Evolutionary conservation across 2,888 invertebrate genomes (phyloP).

Genomic region (Ennomos fuscantarius): DNA sequence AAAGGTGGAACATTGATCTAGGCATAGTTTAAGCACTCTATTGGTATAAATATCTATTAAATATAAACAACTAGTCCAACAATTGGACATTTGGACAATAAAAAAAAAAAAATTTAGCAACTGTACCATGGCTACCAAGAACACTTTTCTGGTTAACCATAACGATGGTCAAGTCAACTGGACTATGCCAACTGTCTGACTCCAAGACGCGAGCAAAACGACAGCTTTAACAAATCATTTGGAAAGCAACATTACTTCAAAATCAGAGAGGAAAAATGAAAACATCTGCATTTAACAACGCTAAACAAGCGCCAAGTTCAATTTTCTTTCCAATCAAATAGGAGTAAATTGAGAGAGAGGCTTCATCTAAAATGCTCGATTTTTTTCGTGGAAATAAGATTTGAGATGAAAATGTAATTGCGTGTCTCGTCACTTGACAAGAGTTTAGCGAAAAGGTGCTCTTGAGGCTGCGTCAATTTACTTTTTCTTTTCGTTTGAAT

Average conservation of each 20-base stretch:
- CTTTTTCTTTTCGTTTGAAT: conserved; percentile 2
- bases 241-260: conserved; percentile 16
- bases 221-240: conserved; percentile 2
- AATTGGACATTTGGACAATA: too few species aligned
- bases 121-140: too few species aligned
- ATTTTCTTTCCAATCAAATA: conserved; percentile 42
- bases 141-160: too few species aligned
- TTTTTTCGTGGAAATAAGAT: conserved; percentile 61
- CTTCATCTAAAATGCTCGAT: conserved; percentile 54
- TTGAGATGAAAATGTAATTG: conserved; percentile 69
- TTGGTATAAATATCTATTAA: too few species aligned
- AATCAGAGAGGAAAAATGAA: conserved; percentile 22
- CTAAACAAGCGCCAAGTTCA: conserved; percentile 32
- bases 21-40: too few species aligned
- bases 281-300: conserved; percentile 31
- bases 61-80: too few species aligned
- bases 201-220: too few species aligned
- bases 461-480: conserved; percentile 8
- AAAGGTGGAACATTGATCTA: too few species aligned
- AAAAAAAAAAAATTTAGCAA: too few species aligned
- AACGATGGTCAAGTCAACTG: too few species aligned
- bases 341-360: conserved; percentile 41
- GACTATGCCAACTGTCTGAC: too few species aligned
- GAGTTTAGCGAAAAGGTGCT: conserved; percentile 50
- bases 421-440: conserved; percentile 63